phyloP scores from a whole-genome alignment of 2,797 vertebrate species.

The Hemitrygon akajei region DNA sequence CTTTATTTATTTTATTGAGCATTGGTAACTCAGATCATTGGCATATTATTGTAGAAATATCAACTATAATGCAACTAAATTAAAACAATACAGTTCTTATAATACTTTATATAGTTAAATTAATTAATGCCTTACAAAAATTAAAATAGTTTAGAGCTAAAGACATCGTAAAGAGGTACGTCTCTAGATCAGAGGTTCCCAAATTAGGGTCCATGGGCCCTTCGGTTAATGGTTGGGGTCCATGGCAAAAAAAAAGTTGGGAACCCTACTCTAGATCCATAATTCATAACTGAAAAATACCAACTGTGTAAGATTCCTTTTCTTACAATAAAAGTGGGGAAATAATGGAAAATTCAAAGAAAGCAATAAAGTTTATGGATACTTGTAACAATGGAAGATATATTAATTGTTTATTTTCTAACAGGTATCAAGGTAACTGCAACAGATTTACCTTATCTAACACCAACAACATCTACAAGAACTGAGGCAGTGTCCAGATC shows the following conservation, averaged over 20 bases:
- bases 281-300: not conserved
- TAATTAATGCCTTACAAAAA: not conserved
- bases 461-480: slow-evolving; percentile 41
- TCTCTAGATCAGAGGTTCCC: no score
- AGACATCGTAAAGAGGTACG: not conserved
- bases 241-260: no score
- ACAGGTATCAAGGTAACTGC: slow-evolving; percentile 56
- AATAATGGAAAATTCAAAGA: not conserved
- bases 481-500: slow-evolving; percentile 37
- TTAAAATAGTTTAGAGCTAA: not conserved
- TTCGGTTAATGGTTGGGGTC: not conserved
- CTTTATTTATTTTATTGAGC: not conserved
- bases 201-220: no score
- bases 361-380: not conserved
- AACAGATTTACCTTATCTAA: slow-evolving; percentile 45
- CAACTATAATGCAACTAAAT: no score
- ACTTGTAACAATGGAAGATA: slow-evolving; percentile 36
- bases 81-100: not conserved
- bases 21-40: not conserved
- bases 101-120: not conserved
- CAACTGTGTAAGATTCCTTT: not conserved
- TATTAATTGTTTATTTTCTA: slow-evolving; percentile 41
- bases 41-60: not conserved
- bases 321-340: not conserved
- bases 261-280: no score